phyloP scores from a whole-genome alignment of 1,140 invertebrate genomes.

The Zaprionus ornatus region DNA sequence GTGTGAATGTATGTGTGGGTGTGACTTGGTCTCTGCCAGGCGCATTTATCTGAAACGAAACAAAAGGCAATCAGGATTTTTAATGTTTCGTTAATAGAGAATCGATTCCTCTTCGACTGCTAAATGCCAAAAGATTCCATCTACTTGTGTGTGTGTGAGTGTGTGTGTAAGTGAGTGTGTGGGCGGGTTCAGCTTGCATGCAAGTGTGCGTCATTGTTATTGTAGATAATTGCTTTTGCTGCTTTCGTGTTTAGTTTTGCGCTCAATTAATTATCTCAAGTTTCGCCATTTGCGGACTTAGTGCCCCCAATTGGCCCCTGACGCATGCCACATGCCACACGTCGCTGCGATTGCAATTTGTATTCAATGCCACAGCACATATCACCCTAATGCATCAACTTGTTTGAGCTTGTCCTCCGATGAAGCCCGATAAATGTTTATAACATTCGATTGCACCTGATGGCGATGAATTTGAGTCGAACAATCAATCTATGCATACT shows the following conservation, averaged over 20 bases:
- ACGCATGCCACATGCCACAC: constrained; percentile 18
- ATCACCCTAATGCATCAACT: constrained; percentile 30
- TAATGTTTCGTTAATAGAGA: constrained; percentile 78
- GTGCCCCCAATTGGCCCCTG: constrained; percentile 37
- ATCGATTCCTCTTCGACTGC: constrained; percentile 76
- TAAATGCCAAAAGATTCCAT: constrained; percentile 77
- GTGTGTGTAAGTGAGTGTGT: not conserved
- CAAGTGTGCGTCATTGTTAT: constrained; percentile 48
- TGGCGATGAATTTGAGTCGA: not conserved
- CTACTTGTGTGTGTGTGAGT: constrained; percentile 3
- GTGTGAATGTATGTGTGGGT: not conserved
- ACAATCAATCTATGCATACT: too few relatives aligned
- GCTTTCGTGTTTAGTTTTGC: constrained; percentile 75
- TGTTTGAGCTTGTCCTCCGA: constrained; percentile 19
- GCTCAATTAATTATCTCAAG: constrained; percentile 81
- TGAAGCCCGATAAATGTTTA: constrained; percentile 26
- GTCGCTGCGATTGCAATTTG: constrained; percentile 55
- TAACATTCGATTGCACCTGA: not conserved
- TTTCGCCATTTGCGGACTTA: constrained; percentile 72
- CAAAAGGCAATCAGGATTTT: constrained; percentile 75
- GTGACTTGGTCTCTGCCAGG: constrained; percentile 29
- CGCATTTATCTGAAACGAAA: constrained; percentile 74
- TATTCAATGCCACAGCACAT: constrained; percentile 59
- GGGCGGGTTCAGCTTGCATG: constrained; percentile 15
- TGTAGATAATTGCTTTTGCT: constrained; percentile 77